Conservation (phyloP, 2,888 invertebrate genomes). For the Cryptus viduatorius region DNA sequence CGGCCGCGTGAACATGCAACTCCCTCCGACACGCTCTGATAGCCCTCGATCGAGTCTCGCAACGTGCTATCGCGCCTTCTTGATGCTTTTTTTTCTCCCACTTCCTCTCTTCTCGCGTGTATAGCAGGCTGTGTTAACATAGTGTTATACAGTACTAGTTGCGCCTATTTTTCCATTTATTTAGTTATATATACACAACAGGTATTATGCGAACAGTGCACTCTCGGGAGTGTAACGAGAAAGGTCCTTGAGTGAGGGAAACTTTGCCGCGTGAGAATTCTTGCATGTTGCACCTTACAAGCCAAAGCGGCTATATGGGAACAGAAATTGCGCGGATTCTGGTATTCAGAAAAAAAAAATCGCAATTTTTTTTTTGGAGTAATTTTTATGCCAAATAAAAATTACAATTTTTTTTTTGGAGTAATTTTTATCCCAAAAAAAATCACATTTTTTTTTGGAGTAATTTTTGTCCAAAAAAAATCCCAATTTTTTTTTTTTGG, state of each 20-base stretch:
- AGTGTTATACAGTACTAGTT: slow-evolving; percentile 12
- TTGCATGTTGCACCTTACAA: slow-evolving; percentile 5
- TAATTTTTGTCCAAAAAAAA: neutral
- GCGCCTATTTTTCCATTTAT: slow-evolving; percentile 45
- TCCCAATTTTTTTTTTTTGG: too few relatives aligned
- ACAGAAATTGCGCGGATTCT: neutral
- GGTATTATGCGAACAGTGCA: slow-evolving; percentile 46
- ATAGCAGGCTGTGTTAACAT: slow-evolving; percentile 1
- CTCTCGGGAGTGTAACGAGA: slow-evolving; percentile 19
- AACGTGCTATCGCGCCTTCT: slow-evolving; percentile 69
- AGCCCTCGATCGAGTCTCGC: slow-evolving; percentile 76
- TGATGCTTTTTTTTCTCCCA: slow-evolving; percentile 49
- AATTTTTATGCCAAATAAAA: too few relatives aligned
- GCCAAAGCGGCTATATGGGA: neutral
- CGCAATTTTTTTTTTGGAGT: too few relatives aligned
- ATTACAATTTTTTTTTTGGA: too few relatives aligned
- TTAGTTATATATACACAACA: slow-evolving; percentile 32
- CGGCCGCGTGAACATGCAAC: slow-evolving; percentile 72
- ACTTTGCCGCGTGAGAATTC: slow-evolving; percentile 52
- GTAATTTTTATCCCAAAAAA: too few relatives aligned
- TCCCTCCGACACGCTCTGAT: slow-evolving; percentile 82
- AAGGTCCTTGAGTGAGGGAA: slow-evolving; percentile 58
- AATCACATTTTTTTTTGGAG: too few relatives aligned
- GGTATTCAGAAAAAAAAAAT: neutral
- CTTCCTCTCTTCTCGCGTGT: slow-evolving; percentile 36